phyloP scores from a whole-genome alignment of 2,113 vertebrate genomes.

The Ptilorrhoa leucosticta region DNA sequence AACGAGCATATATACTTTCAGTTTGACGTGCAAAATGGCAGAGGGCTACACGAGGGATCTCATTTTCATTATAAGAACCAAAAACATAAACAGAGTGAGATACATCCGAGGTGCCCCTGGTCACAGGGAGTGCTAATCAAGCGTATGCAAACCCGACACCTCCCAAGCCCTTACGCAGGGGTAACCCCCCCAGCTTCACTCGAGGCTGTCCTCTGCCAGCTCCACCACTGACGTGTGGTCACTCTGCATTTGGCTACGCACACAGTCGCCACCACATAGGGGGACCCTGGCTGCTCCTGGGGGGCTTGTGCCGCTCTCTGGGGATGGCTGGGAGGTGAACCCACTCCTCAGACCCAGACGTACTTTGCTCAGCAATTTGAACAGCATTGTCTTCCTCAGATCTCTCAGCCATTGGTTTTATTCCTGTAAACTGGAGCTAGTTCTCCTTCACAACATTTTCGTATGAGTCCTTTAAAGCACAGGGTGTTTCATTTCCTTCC shows the following conservation, averaged over 20 bases:
- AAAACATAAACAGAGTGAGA: constrained; percentile 48
- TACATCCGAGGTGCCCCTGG: background rate
- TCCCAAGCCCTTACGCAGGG: background rate
- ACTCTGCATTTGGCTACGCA: fast-evolving
- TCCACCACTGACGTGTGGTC: fast-evolving
- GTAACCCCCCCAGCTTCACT: background rate
- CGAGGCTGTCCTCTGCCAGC: background rate
- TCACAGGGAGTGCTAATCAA: constrained; percentile 34
- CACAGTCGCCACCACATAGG: fast-evolving
- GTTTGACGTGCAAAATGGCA: constrained; percentile 57
- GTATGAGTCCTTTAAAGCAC: background rate
- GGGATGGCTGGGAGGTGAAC: background rate
- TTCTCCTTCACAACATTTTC: background rate
- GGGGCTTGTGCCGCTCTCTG: background rate
- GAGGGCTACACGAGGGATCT: constrained; percentile 57
- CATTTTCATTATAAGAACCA: constrained; percentile 61
- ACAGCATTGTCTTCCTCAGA: background rate
- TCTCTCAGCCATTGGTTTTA: background rate
- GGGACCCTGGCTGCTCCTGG: fast-evolving
- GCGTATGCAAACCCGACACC: background rate
- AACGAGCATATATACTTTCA: constrained; percentile 42
- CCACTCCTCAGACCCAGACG: background rate
- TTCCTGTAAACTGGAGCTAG: background rate
- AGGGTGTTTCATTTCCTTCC: constrained; percentile 68
- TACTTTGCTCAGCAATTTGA: background rate